These are phyloP conservation scores for Serripes groenlandicus DNA, from an alignment of 2,888 invertebrate species.

Conservation along the genomic window DNA sequence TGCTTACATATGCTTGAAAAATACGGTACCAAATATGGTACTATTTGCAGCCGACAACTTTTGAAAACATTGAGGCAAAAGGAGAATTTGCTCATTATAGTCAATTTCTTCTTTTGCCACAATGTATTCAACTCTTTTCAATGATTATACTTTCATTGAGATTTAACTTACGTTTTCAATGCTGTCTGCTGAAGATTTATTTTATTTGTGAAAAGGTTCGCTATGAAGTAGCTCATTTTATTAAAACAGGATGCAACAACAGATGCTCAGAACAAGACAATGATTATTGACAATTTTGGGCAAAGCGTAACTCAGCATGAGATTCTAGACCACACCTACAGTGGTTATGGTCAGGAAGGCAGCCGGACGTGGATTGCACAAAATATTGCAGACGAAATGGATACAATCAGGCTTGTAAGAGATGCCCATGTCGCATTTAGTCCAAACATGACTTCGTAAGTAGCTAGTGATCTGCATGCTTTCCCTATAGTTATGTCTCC, in stretches of 20 bases:
- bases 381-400: slow-evolving; percentile 47
- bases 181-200: no score
- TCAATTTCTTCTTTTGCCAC: neutral
- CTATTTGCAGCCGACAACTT: no score
- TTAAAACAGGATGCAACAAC: slow-evolving; percentile 70
- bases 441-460: slow-evolving; percentile 40
- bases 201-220: no score
- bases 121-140: neutral
- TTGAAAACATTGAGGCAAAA: neutral
- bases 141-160: no score
- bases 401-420: slow-evolving; percentile 68
- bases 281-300: slow-evolving; percentile 76
- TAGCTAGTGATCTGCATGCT: neutral
- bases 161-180: no score
- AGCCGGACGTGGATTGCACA: slow-evolving; percentile 74
- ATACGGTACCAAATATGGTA: no score
- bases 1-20: no score
- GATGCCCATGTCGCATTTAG: slow-evolving; percentile 73
- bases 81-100: neutral
- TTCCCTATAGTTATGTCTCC: neutral
- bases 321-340: slow-evolving; percentile 45
- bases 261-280: slow-evolving; percentile 72
- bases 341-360: slow-evolving; percentile 53
- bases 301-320: slow-evolving; percentile 35
- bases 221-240: no score